phyloP scores from a whole-genome alignment of 1,140 invertebrate genomes.

The Brachionus calyciflorus region DNA sequence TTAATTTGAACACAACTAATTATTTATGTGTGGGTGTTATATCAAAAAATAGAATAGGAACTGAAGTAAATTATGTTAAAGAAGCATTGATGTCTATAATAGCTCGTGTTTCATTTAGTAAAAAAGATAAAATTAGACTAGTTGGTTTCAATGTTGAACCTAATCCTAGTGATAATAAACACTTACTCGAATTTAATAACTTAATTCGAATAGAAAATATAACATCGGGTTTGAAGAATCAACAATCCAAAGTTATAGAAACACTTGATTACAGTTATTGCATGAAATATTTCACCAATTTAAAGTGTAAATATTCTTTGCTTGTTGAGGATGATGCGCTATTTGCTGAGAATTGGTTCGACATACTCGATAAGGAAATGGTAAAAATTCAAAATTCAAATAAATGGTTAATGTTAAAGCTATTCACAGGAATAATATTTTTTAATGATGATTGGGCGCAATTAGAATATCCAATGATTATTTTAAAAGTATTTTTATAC shows the following conservation, averaged over 20 bases:
- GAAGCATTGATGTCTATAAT: conserved; percentile 9
- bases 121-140: conserved; percentile 11
- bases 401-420: conserved; percentile 22
- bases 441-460: not conserved
- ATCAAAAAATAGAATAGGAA: not conserved
- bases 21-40: not conserved
- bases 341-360: not conserved
- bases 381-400: not conserved
- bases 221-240: not conserved
- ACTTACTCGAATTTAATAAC: not conserved
- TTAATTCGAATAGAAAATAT: conserved; percentile 22
- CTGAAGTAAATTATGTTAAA: not conserved
- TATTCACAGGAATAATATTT: not conserved
- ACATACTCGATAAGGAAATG: not conserved
- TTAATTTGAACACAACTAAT: not conserved
- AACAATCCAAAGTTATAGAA: not conserved
- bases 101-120: not conserved
- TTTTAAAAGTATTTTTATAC: not conserved
- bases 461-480: not conserved
- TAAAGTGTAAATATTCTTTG: not conserved
- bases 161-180: not conserved
- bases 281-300: not conserved
- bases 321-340: conserved; percentile 24
- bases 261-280: not conserved
- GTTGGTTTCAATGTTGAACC: not conserved